These are phyloP conservation scores for Carduelis carduelis DNA, from an alignment of 2,797 vertebrate species.

Conservation along the genomic window DNA sequence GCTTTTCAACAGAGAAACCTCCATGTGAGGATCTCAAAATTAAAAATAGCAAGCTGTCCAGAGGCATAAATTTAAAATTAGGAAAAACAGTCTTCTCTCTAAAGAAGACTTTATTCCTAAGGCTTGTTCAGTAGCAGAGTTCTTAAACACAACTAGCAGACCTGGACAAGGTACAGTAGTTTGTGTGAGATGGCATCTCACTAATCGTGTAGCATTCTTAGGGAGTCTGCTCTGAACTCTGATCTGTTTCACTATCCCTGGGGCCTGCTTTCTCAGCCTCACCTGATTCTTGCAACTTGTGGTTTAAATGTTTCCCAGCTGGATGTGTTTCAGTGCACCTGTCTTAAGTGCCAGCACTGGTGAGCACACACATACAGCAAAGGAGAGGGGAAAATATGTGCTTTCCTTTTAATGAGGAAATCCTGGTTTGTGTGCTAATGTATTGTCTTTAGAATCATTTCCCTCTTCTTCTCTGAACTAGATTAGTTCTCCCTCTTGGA, in stretches of 20 bases:
- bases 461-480: constrained; percentile 48
- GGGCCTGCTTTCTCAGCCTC: not conserved
- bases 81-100: not conserved
- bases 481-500: constrained; percentile 45
- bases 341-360: not conserved
- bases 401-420: not conserved
- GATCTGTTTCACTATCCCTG: not conserved
- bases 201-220: not conserved
- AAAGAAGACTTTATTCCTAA: not conserved
- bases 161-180: not conserved
- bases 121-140: not conserved
- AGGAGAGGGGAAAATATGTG: constrained; percentile 9
- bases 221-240: not conserved
- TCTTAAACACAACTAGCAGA: not conserved
- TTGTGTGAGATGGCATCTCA: not conserved
- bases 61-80: not conserved
- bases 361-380: not conserved
- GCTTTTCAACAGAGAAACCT: not conserved
- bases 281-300: not conserved
- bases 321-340: not conserved
- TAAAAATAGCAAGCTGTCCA: not conserved
- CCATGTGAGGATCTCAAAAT: not conserved
- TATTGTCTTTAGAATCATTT: constrained; percentile 19
- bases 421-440: not conserved
- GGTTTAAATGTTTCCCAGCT: not conserved